Conservation (phyloP, 2,888 invertebrate genomes). For the Ypsolopha scabrella region DNA sequence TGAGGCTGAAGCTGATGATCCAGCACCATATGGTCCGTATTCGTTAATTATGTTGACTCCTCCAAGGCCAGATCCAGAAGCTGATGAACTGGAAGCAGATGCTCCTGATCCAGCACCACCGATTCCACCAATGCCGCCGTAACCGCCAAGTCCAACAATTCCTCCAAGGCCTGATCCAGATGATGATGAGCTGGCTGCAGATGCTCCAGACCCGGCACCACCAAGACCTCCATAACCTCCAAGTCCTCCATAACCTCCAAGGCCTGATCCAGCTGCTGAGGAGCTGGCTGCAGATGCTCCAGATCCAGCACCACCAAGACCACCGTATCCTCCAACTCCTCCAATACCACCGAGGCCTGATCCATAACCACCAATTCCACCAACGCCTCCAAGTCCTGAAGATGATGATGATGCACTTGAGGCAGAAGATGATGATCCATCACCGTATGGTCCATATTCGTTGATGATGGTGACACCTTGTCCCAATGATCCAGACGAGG, state of each 20-base stretch:
- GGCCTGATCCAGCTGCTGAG: not conserved
- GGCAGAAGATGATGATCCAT: not conserved
- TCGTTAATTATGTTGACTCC: not conserved
- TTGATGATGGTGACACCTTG: not conserved
- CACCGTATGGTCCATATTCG: not conserved
- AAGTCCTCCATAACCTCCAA: not conserved
- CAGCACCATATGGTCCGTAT: not conserved
- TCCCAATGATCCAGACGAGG: not conserved
- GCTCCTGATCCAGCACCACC: conserved; percentile 3
- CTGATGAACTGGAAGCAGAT: conserved; percentile 5
- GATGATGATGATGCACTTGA: conserved; percentile 1
- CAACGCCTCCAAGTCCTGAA: not conserved
- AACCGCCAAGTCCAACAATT: conserved; percentile 1
- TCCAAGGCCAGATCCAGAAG: conserved; percentile 5
- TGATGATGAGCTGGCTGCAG: conserved; percentile 10
- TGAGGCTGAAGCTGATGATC: not conserved
- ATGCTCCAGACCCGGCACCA: not conserved
- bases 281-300: not conserved
- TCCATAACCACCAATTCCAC: conserved; percentile 1
- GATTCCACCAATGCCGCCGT: not conserved
- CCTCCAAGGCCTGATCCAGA: conserved; percentile 5
- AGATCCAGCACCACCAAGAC: not conserved
- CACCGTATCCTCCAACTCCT: not conserved
- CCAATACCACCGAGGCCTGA: not conserved
- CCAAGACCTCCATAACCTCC: not conserved